These are phyloP conservation scores for Dicrurus megarhynchus DNA, from an alignment of 2,113 vertebrate genomes.

Conservation along the genomic window DNA sequence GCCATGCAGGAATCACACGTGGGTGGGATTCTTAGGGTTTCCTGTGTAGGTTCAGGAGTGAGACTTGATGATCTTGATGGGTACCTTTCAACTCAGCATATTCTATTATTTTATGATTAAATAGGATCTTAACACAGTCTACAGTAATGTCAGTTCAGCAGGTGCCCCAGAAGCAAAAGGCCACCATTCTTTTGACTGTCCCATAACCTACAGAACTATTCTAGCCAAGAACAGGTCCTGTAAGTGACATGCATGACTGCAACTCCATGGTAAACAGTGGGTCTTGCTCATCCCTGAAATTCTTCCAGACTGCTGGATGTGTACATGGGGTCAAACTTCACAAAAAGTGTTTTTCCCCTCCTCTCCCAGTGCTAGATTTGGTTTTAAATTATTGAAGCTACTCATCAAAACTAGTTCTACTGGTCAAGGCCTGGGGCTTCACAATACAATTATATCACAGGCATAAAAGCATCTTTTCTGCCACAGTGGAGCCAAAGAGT, in stretches of 20 bases:
- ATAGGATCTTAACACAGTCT: neutral
- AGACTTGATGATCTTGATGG: neutral
- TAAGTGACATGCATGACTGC: neutral
- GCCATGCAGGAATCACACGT: neutral
- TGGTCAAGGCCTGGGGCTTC: neutral
- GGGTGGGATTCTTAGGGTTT: neutral
- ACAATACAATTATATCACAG: neutral
- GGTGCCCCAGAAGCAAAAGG: neutral
- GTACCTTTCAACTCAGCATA: neutral
- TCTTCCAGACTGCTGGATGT: neutral
- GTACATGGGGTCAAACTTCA: neutral
- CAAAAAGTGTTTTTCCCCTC: neutral
- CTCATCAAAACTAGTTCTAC: neutral
- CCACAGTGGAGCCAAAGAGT: neutral
- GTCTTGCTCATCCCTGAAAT: neutral
- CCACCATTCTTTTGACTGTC: neutral
- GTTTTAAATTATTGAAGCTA: slow-evolving; percentile 6
- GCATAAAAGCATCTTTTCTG: slow-evolving; percentile 12
- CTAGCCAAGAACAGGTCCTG: neutral
- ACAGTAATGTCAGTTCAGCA: neutral
- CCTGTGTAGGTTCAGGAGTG: neutral
- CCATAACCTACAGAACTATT: neutral
- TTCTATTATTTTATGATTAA: neutral
- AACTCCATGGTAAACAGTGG: neutral
- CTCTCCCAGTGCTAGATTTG: neutral